Conservation (phyloP, 2,888 invertebrate genomes). For the Pristionchus japonicus region DNA sequence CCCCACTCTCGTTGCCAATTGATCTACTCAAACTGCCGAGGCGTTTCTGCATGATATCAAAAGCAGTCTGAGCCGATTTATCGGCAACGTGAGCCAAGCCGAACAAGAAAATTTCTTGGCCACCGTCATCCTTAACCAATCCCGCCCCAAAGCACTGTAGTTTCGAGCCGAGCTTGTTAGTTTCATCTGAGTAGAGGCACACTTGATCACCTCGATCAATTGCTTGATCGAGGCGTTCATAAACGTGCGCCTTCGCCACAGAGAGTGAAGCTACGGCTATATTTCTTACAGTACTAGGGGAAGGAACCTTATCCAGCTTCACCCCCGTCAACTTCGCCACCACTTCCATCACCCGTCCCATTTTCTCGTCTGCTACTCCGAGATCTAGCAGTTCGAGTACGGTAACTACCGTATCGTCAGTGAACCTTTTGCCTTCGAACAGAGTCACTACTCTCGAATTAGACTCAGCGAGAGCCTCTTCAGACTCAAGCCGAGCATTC, state of each 20-base stretch:
- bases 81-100: constrained; percentile 8
- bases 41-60: background rate
- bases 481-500: background rate
- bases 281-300: background rate
- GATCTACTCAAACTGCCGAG: background rate
- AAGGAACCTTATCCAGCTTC: constrained; percentile 25
- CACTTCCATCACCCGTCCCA: constrained; percentile 4
- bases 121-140: background rate
- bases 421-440: background rate
- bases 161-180: constrained; percentile 26
- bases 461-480: background rate
- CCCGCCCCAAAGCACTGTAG: constrained; percentile 30
- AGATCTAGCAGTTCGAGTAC: constrained; percentile 15
- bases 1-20: background rate
- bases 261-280: background rate
- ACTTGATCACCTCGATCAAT: background rate
- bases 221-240: constrained; percentile 17
- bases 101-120: constrained; percentile 21
- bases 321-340: constrained; percentile 26
- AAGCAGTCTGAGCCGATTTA: constrained; percentile 22
- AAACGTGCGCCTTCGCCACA: constrained; percentile 1
- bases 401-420: background rate
- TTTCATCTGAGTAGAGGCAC: constrained; percentile 24
- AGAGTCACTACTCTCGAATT: background rate
- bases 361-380: constrained; percentile 35